Evolutionary conservation across 2,797 vertebrate genomes (phyloP), one percentile per base, ranked within the genome.

Genomic region (Dipus sagitta): DNA sequence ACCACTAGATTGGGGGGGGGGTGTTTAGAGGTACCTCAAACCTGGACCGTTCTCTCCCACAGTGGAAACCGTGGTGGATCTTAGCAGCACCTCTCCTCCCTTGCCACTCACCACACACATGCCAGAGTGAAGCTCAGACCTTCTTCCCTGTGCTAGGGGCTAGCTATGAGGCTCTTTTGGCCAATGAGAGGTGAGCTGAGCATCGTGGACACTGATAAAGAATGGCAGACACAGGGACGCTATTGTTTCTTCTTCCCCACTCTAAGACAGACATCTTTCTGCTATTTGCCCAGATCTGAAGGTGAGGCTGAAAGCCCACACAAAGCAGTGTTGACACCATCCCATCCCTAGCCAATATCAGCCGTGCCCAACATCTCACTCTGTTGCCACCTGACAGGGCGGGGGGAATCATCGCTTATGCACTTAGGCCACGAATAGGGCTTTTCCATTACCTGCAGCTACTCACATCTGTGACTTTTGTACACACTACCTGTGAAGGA

Each of bases 391-490:
- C 38, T 38, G 38, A 38, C 38, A 6, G 38, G 38, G 3, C 3
- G 38, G 38, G 38, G 38, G n/a, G n/a, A n/a, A n/a, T 4, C 52
- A 65, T 20, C 4, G 13, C 54, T 26, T 4, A 2, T 13, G 47
- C 24, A 23, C 82, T 87, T 60, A 4, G 62, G 23, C 34, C 86
- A 21, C 24, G 17, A 75, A n/a, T 72, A 21, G 6, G 54, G 62
- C 65, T 86, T 85, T 94, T 70, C 74, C 79, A 42, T 85, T 80
- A 18, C 64, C 1, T 0, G 8, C 21, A 68, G n/a, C 62, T 52
- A 64, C 85, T 92, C 92, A 68, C 65, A 77, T 71, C 86, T 79
- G 60, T 94, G 78, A 62, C 47, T 75, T 52, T 74, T 85, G 67
- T 7, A 30, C 82, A 74, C 90, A 52, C 54, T 71, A 76, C 77